Conservation (phyloP, 1,140 invertebrate genomes). For the Neodiprion fabricii region DNA sequence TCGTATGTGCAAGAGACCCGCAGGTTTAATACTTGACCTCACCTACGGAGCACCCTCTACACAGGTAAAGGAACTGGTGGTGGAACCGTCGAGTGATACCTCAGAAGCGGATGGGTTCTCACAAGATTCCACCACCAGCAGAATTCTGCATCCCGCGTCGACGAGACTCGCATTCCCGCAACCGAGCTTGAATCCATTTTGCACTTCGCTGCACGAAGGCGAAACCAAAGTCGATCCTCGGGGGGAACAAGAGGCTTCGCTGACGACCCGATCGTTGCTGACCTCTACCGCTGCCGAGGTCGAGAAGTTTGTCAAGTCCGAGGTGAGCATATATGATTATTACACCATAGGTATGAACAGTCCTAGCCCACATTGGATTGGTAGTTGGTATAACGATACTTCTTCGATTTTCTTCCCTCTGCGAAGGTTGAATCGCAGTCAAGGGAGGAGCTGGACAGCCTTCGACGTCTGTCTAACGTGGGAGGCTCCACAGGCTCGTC, state of each 20-base stretch:
- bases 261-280: neutral
- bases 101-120: neutral
- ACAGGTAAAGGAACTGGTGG: too few species aligned
- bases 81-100: neutral
- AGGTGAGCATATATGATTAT: neutral
- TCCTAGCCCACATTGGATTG: too few species aligned
- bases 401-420: neutral
- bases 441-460: neutral
- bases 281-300: neutral
- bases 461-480: neutral
- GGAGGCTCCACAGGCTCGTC: slow-evolving; percentile 29
- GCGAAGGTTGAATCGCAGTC: neutral
- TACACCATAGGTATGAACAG: neutral
- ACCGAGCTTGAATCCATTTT: too few species aligned
- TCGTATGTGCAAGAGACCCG: neutral
- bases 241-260: neutral
- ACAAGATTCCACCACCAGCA: too few species aligned
- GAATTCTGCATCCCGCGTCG: too few species aligned
- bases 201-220: neutral
- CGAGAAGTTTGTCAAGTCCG: neutral
- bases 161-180: too few species aligned
- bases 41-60: neutral
- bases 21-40: neutral
- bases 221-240: neutral
- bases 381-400: neutral